Percentiles rank a stretch among this genome's conserved stretches.
Evolutionary conservation across 2,797 vertebrate genomes (phyloP).

Genomic region (Microchirus variegatus): DNA sequence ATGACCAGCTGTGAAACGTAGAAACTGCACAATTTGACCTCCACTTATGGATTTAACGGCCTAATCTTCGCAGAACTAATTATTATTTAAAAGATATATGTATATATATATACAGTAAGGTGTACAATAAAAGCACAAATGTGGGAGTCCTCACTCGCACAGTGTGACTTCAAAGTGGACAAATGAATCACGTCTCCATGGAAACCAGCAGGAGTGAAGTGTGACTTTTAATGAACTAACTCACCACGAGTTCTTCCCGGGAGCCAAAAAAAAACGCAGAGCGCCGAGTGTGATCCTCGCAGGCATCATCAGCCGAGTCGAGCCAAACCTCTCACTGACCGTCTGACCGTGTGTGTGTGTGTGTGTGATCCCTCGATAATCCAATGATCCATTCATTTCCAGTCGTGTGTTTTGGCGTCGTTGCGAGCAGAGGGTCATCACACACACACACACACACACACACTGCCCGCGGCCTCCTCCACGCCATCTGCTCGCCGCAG

Average conservation of each 20-base stretch:
- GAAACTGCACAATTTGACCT: background rate
- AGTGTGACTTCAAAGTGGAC: background rate
- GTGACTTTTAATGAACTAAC: conserved; percentile 12
- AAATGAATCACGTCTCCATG: conserved; percentile 8
- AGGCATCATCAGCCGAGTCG: background rate
- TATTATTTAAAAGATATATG: background rate
- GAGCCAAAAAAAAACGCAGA: background rate
- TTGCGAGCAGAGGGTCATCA: conserved; percentile 1
- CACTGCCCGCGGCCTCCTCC: conserved; percentile 22
- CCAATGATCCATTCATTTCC: conserved; percentile 26
- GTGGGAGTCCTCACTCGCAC: background rate
- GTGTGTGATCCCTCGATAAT: conserved; percentile 5
- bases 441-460: background rate
- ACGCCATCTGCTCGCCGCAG: conserved; percentile 46
- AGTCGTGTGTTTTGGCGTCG: conserved; percentile 4
- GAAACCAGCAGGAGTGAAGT: background rate
- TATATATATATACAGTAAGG: too few relatives aligned
- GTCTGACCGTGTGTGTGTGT: background rate
- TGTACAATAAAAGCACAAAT: background rate
- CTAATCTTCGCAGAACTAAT: background rate
- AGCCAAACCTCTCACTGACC: background rate
- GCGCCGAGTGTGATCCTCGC: background rate
- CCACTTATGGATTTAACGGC: background rate
- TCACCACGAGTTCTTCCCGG: background rate
- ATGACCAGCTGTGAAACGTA: background rate